phyloP scores from a whole-genome alignment of 35 echinoderm and acorn worm genomes.

The Amphiura filiformis region DNA sequence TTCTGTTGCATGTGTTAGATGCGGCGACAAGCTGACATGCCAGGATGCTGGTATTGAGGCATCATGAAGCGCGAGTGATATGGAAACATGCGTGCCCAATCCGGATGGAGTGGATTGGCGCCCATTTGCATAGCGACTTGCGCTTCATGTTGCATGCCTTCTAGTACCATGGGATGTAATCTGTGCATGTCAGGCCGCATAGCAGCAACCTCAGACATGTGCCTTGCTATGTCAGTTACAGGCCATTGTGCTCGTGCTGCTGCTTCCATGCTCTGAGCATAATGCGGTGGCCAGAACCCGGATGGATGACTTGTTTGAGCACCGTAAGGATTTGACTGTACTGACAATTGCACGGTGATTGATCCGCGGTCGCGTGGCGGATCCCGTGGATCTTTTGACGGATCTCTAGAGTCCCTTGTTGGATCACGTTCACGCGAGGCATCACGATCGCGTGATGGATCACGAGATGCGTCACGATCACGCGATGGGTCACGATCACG shows the following conservation, averaged over 20 bases:
- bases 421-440: neutral
- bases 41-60: conserved; percentile 42
- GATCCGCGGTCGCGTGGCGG: neutral
- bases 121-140: neutral
- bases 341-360: neutral
- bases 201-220: conserved; percentile 16
- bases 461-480: neutral
- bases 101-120: conserved; percentile 26
- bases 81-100: conserved; percentile 52
- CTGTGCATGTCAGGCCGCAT: conserved; percentile 37
- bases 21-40: conserved; percentile 38
- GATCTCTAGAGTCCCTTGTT: neutral
- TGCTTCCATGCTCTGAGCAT: conserved; percentile 20
- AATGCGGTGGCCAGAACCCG: neutral
- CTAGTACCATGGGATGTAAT: conserved; percentile 39
- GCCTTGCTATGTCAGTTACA: neutral
- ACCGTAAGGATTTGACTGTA: neutral
- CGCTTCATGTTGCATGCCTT: conserved; percentile 52
- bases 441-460: neutral
- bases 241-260: conserved; percentile 23
- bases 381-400: neutral
- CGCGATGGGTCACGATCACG: neutral
- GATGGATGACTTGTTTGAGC: neutral
- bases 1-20: conserved; percentile 35
- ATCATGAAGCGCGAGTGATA: conserved; percentile 46